Evolutionary conservation across 1,140 invertebrate genomes (phyloP), one percentile per base, ranked within the genome.

Genomic region (Sycophila sp.): DNA sequence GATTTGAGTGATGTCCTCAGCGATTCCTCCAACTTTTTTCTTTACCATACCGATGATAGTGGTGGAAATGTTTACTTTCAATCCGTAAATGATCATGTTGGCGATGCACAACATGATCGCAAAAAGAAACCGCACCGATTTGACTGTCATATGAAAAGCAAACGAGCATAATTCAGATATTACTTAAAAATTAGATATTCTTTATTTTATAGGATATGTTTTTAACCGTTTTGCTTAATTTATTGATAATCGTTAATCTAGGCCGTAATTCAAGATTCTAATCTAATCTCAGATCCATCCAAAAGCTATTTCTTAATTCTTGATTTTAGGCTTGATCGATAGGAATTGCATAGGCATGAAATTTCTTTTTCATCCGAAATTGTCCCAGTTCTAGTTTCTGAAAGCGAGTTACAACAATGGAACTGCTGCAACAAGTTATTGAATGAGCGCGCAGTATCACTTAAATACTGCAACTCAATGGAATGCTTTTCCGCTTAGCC

Each of bases 1-100:
- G 26, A 70, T 2, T 1, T n/a, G 17, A 49, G 36, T 6, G 2
- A 30, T 11, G n/a, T 19, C 0, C 3, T 68, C 75, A 38, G 0
- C 34, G 3, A 4, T n/a, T 0, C 1, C n/a, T 0, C 8, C 84
- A 86, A 3, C 89, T 89, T 75, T 90, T 86, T 82, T n/a, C 8
- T 95, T 94, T 1, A 96, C 87, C 92, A 97, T 96, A 22, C 93
- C 94, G 5, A 96, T 93, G 80, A 96, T 93, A 1, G 93, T 91
- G 0, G 95, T 92, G 2, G 92, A 92, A 6, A 97, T 87, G 81
- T 96, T 96, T 19, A 95, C 94, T 78, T 96, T 94, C 68, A 96
- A 83, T 1, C 94, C 93, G 78, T 97, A 96, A 45, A 95, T 89
- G 66, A 96, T 92, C 82, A 84, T 83, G 63, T 85, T 86, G 53